Evolutionary conservation across 2,888 invertebrate genomes (phyloP), one percentile per base, ranked within the genome.

Genomic region (Dryococelus australis): DNA sequence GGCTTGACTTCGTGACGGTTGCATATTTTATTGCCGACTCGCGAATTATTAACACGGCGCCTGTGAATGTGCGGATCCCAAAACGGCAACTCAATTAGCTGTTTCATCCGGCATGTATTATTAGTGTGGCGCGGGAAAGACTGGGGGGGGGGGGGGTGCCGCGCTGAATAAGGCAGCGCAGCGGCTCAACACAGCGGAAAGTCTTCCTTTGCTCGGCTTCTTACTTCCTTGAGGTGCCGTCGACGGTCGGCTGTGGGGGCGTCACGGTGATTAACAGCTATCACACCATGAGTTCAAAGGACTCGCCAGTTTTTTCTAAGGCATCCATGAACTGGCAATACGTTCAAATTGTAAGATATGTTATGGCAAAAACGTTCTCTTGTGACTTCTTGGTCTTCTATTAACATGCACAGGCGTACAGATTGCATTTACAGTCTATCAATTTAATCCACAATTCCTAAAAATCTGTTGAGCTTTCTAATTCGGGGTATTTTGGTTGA

Each of bases 21-120:
- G 89, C 89, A 89, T 89, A 89, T 89, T 89, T 88, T 85, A 89
- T 86, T 87, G 86, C 53, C 86, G 81, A 35, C 35, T 85, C 80
- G 86, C 87, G 86, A 89, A 89, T 89, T 88, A 89, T 89, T 89
- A 87, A 88, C 88, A 84, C 87, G 65, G 86, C 85, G 65, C 86
- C 88, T 86, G 87, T 86, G 89, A 89, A 89, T 89, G 89, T 87
- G 87, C 88, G 87, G 87, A 87, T 89, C 89, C 88, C 89, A 88
- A 89, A 88, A 88, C 88, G 89, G 87, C 88, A 87, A 88, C 89
- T 89, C 89, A 89, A 89, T 89, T 89, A 89, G 89, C 89, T 86
- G 86, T 87, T 88, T 89, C 89, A 89, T 88, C 88, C 88, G 84
- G 87, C 87, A 88, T 88, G 88, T 88, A 88, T 88, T 88, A 88